Base-by-base conservation (phyloP, 2,797 vertebrate genomes). In the Odontamblyopus lacepedii region DNA sequence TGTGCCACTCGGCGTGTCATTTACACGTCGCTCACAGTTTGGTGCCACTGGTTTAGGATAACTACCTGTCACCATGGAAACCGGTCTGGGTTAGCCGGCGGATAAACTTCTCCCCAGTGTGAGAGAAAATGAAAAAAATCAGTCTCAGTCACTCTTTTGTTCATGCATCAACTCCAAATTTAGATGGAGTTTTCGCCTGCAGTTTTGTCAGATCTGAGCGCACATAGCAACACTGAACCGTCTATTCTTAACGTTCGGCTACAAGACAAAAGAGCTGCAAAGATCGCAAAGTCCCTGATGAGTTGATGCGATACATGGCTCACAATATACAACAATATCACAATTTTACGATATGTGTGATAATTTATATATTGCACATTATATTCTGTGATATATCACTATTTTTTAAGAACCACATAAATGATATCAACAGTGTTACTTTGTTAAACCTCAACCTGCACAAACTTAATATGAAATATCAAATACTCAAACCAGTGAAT, bases 41-140 rank as follows among this genome's bases (percentile, higher is more conserved):
- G 65, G 48, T 8, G 48, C 48, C 65, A 32, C 65, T 67, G 48
- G 65, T 67, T 63, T 67, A 67, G 65, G 50, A 32, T 67, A 67
- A 67, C 65, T 67, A 67, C 65, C 65, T 53, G 65, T 67, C 27
- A 67, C 65, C 50, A 67, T 53, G 65, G 65, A 67, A 67, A 67
- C 65, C 7, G 27, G 65, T 67, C 48, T 67, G 27, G 29, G 65
- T 67, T 67, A 55, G 50, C 65, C 65, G 27, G 48, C 16, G 65
- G 64, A 67, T 67, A 53, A 67, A 53, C 48, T 53, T 67, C 48
- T 53, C 65, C 63, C 65, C 50, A 32, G 50, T 55, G 50, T 67
- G 50, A 63, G 29, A 64, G 55, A 57, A 69, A 70, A 48, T 27
- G 23, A 61, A 70, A 69, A 67, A 67, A 55, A 30, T 66, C 64